phyloP scores from a whole-genome alignment of 2,797 vertebrate species.

The Taeniopygia guttata region DNA sequence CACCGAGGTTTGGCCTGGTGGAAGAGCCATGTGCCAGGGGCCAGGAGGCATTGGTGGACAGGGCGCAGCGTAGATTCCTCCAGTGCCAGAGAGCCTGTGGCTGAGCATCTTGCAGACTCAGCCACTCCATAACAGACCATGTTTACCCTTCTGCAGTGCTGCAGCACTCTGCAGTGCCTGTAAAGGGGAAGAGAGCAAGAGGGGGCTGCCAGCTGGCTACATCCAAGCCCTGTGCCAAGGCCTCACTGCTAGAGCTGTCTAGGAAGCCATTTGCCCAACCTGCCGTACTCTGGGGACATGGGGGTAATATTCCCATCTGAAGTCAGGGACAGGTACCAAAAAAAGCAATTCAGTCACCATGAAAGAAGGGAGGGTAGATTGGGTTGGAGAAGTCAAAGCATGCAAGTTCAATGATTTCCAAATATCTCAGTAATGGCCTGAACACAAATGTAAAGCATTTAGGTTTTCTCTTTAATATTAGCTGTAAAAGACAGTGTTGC shows the following conservation, averaged over 20 bases:
- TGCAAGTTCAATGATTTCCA: background rate
- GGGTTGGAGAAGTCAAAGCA: background rate
- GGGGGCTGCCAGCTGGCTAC: background rate
- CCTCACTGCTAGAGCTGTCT: background rate
- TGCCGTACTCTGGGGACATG: rapidly evolving
- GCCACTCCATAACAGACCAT: rapidly evolving
- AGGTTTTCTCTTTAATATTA: constrained; percentile 25
- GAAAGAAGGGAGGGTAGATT: background rate
- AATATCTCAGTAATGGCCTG: background rate
- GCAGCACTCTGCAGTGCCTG: background rate
- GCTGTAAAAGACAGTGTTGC: background rate
- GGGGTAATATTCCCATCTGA: background rate
- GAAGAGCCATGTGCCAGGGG: rapidly evolving
- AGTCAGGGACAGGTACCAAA: background rate
- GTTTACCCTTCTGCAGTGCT: background rate
- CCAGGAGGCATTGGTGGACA: rapidly evolving
- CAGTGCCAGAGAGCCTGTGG: rapidly evolving
- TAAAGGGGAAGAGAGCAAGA: background rate
- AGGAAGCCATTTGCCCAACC: background rate
- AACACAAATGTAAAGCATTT: too few species aligned
- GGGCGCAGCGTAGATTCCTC: background rate
- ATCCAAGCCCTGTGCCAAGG: background rate
- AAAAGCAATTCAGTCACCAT: background rate
- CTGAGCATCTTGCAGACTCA: rapidly evolving
- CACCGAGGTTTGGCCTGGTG: rapidly evolving